Percentiles rank a stretch among this genome's conserved stretches.
phyloP scores from a whole-genome alignment of 2,888 invertebrate genomes.

The Onchidella celtica region DNA sequence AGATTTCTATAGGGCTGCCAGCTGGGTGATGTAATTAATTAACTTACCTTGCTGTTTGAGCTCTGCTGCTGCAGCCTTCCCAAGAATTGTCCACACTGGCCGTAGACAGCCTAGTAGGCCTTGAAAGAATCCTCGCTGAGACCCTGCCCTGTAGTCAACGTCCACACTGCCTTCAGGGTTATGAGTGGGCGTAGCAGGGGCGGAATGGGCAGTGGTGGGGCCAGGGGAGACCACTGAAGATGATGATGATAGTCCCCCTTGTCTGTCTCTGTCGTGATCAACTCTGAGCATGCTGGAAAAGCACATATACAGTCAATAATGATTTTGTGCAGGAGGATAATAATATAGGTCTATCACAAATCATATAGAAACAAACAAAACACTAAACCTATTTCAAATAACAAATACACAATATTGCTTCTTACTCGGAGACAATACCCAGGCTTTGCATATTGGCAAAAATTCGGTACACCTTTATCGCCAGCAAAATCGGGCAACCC shows the following conservation, averaged over 20 bases:
- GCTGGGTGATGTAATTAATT: too few relatives aligned
- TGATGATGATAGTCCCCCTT: slow-evolving; percentile 66
- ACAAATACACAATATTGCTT: too few relatives aligned
- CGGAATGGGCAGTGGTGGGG: slow-evolving; percentile 73
- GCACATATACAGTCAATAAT: slow-evolving; percentile 23
- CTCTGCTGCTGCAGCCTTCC: slow-evolving; percentile 84
- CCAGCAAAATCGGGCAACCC: too few relatives aligned
- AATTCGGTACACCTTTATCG: too few relatives aligned
- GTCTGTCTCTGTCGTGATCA: slow-evolving; percentile 75
- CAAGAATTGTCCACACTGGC: slow-evolving; percentile 92
- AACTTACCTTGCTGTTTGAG: slow-evolving; percentile 73
- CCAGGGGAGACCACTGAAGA: slow-evolving; percentile 57
- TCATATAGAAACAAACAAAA: not conserved
- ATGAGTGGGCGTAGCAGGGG: slow-evolving; percentile 74
- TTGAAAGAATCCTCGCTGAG: slow-evolving; percentile 77
- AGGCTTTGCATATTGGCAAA: too few relatives aligned
- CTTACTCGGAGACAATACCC: too few relatives aligned
- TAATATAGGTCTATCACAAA: not conserved
- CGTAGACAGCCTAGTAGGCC: slow-evolving; percentile 93
- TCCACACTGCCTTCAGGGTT: slow-evolving; percentile 68
- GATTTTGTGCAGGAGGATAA: not conserved
- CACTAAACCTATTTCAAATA: not conserved
- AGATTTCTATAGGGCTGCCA: too few relatives aligned
- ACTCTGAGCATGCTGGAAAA: slow-evolving; percentile 77
- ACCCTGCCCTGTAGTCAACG: slow-evolving; percentile 69